Percentiles rank a stretch among this genome's conserved stretches.
These are phyloP conservation scores for Microctenopoma steveboyesi DNA, from an alignment of 2,797 vertebrate species.

Conservation along the genomic window DNA sequence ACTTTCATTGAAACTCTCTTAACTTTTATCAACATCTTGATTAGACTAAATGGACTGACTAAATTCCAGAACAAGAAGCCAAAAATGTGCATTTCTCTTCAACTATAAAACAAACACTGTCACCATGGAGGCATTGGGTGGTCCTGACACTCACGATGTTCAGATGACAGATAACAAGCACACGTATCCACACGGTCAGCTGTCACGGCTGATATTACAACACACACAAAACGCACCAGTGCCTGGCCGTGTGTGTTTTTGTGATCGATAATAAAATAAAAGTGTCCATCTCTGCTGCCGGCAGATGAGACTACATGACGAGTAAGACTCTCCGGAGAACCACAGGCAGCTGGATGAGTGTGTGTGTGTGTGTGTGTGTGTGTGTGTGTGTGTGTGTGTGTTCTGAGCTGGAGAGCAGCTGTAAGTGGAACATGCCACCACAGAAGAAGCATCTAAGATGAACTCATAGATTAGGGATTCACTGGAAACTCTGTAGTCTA, in stretches of 20 bases:
- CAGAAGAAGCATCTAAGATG: constrained; percentile 32
- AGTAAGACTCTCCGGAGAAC: constrained; percentile 85
- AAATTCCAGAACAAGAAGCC: too few relatives aligned
- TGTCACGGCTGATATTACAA: constrained; percentile 37
- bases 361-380: constrained; percentile 10
- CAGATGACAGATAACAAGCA: constrained; percentile 29
- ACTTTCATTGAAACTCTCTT: too few relatives aligned
- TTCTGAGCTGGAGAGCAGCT: constrained; percentile 58
- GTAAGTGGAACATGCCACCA: constrained; percentile 48
- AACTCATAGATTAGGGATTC: background rate
- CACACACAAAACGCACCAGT: constrained; percentile 1
- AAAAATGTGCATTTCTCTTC: too few relatives aligned
- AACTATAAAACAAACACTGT: too few relatives aligned
- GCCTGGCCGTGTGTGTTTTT: constrained; percentile 34
- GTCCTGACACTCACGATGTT: constrained; percentile 27
- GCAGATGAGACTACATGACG: constrained; percentile 88
- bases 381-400: constrained; percentile 5
- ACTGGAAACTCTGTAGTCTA: too few relatives aligned
- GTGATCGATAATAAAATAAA: constrained; percentile 83
- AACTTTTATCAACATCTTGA: too few relatives aligned
- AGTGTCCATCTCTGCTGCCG: constrained; percentile 78
- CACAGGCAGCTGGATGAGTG: constrained; percentile 65
- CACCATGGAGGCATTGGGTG: constrained; percentile 26
- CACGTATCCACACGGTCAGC: constrained; percentile 39
- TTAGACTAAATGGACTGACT: too few relatives aligned